Conservation (phyloP, 2,888 invertebrate genomes). For the Geotrupes spiniger region DNA sequence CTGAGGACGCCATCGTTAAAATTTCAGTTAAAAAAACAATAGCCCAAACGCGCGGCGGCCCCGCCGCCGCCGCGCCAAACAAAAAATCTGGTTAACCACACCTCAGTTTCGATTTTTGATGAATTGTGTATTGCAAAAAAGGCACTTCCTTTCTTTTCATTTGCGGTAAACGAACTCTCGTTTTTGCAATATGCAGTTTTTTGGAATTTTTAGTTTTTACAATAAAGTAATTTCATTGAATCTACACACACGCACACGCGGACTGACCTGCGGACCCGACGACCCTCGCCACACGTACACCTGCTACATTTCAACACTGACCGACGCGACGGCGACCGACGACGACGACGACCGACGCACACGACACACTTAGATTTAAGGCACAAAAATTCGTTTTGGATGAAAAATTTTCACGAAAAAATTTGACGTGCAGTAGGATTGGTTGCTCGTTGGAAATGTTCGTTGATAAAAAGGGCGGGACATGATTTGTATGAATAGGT, state of each 20-base stretch:
- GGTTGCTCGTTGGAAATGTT: no score
- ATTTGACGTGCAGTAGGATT: no score
- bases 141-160: no score
- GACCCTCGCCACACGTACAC: not conserved
- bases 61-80: conserved; percentile 46
- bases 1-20: conserved; percentile 27
- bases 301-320: conserved; percentile 4
- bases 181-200: conserved; percentile 23
- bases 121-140: conserved; percentile 4
- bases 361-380: not conserved
- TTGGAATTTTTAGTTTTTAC: conserved; percentile 44
- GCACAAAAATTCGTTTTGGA: not conserved
- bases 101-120: conserved; percentile 43
- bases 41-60: conserved; percentile 48
- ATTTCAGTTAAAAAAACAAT: conserved; percentile 47
- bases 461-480: no score
- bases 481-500: no score
- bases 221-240: conserved; percentile 38
- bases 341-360: conserved; percentile 3
- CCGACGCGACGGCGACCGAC: conserved; percentile 6
- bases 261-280: conserved; percentile 6
- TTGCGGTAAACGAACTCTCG: not conserved
- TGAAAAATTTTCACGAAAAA: not conserved
- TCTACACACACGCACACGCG: conserved; percentile 14
- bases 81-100: conserved; percentile 50